Percentiles rank a stretch among this genome's conserved stretches.
These are phyloP conservation scores for Wasmannia auropunctata DNA, from an alignment of 1,140 invertebrate species.

Conservation along the genomic window DNA sequence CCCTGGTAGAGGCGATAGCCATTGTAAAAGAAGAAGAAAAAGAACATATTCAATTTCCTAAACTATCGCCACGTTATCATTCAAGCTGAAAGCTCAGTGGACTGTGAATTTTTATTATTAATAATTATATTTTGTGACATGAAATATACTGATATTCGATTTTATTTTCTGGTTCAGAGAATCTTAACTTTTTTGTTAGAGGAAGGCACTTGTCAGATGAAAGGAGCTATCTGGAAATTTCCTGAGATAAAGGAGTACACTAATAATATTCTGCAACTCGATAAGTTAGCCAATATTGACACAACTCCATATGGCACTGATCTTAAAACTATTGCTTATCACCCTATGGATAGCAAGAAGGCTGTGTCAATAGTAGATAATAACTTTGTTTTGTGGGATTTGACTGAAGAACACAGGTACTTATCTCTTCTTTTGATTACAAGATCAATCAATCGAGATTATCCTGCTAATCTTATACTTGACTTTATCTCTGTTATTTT, in stretches of 20 bases:
- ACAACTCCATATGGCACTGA: constrained; percentile 88
- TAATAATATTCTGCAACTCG: constrained; percentile 83
- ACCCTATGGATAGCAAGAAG: constrained; percentile 91
- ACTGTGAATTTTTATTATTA: no score
- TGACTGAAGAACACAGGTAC: constrained; percentile 84
- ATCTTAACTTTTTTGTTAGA: constrained; percentile 65
- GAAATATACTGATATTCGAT: constrained; percentile 17
- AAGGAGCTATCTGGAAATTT: constrained; percentile 89
- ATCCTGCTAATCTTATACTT: constrained; percentile 12
- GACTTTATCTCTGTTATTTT: not conserved
- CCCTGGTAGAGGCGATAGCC: no score
- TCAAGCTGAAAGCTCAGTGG: no score
- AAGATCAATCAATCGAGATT: not conserved
- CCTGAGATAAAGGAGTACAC: constrained; percentile 85
- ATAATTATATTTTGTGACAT: not conserved
- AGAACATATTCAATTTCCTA: no score
- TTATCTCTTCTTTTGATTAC: not conserved
- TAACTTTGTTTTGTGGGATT: constrained; percentile 85
- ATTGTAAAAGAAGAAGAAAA: no score
- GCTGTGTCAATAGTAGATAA: constrained; percentile 91
- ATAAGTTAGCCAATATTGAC: constrained; percentile 85
- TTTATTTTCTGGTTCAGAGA: not conserved
- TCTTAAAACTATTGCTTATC: constrained; percentile 93
- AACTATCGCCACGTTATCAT: no score
- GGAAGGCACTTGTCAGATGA: constrained; percentile 87